Conservation (phyloP, 1,140 invertebrate species). For the Probaryconus sp. region DNA sequence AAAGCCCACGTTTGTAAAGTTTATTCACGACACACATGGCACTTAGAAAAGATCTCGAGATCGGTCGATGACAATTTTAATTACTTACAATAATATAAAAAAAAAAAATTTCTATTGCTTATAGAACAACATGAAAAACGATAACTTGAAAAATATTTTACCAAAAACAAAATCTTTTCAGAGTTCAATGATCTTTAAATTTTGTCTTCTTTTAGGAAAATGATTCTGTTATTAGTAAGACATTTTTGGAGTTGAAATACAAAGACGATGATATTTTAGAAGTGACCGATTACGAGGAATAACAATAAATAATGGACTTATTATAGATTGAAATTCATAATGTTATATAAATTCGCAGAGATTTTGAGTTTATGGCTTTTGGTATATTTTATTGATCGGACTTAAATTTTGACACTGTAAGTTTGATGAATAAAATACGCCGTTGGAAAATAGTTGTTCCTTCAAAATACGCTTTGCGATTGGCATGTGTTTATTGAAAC, state of each 20-base stretch:
- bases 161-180: too few relatives aligned
- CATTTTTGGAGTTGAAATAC: conserved; percentile 3
- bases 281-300: conserved; percentile 36
- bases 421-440: conserved; percentile 19
- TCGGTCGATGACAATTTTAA: neutral
- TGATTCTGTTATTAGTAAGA: conserved; percentile 5
- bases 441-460: conserved; percentile 2
- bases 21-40: conserved; percentile 52
- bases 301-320: conserved; percentile 51
- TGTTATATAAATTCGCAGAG: conserved; percentile 44
- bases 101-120: too few relatives aligned
- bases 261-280: conserved; percentile 24
- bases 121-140: conserved; percentile 13
- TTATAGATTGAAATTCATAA: conserved; percentile 46
- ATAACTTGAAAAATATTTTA: conserved; percentile 39
- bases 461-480: conserved; percentile 10
- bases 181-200: conserved; percentile 13
- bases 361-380: too few relatives aligned
- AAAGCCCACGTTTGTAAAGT: conserved; percentile 33
- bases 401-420: conserved; percentile 42
- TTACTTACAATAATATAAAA: too few relatives aligned
- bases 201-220: neutral
- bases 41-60: conserved; percentile 36
- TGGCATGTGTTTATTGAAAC: conserved; percentile 12
- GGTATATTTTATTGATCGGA: too few relatives aligned